Percentiles rank a stretch among this genome's conserved stretches.
These are phyloP conservation scores for Dermatophagoides farinae DNA, from an alignment of 1,140 invertebrate species.

Conservation along the genomic window DNA sequence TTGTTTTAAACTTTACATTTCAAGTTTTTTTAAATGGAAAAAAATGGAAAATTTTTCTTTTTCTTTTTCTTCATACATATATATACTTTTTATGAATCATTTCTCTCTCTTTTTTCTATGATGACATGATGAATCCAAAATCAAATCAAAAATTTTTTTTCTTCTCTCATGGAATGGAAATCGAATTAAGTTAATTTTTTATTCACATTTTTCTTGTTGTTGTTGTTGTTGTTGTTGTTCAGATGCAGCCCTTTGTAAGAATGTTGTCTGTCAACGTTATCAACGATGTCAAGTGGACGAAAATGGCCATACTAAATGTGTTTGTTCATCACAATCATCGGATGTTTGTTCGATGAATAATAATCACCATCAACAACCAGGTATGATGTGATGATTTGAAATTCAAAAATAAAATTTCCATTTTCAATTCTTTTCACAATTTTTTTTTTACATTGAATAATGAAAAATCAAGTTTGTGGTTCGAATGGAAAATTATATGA, in stretches of 20 bases:
- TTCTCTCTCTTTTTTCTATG: too few relatives aligned
- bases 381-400: background rate
- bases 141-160: too few relatives aligned
- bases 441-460: too few relatives aligned
- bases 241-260: background rate
- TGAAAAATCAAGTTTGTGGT: background rate
- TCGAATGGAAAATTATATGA: background rate
- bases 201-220: background rate
- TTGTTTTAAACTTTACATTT: too few relatives aligned
- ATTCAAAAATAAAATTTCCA: too few relatives aligned
- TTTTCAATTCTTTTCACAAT: background rate
- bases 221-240: background rate
- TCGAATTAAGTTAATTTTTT: too few relatives aligned
- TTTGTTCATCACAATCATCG: constrained; percentile 22
- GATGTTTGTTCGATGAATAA: background rate
- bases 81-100: too few relatives aligned
- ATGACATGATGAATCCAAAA: too few relatives aligned
- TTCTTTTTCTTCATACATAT: too few relatives aligned
- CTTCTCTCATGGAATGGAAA: too few relatives aligned
- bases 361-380: background rate
- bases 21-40: too few relatives aligned
- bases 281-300: constrained; percentile 55
- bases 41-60: too few relatives aligned
- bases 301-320: constrained; percentile 55
- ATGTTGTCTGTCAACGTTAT: constrained; percentile 56